Conservation (phyloP, 2,888 invertebrate genomes). For the Spialia ferax region DNA sequence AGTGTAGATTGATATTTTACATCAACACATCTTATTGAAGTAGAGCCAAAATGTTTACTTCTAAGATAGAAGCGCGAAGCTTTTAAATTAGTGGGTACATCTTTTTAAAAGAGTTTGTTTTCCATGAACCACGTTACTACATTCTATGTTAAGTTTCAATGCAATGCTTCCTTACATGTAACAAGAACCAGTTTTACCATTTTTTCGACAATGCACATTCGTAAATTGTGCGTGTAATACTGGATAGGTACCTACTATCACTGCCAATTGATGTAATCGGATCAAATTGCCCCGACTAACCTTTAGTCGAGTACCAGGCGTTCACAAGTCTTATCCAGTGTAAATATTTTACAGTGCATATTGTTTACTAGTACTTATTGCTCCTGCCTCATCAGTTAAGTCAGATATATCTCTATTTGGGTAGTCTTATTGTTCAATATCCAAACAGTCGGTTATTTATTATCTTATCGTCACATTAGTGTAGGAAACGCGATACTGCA, state of each 20-base stretch:
- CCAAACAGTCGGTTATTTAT: slow-evolving; percentile 60
- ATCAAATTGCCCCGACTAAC: slow-evolving; percentile 61
- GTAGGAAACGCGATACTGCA: slow-evolving; percentile 59
- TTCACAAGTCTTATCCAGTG: slow-evolving; percentile 48
- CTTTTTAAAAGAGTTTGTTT: slow-evolving; percentile 1
- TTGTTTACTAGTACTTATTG: slow-evolving; percentile 49
- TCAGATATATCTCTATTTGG: slow-evolving; percentile 60
- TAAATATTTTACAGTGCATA: slow-evolving; percentile 46
- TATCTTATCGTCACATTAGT: slow-evolving; percentile 80
- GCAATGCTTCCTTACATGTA: background rate
- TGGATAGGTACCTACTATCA: slow-evolving; percentile 44
- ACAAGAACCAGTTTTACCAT: background rate
- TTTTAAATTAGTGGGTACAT: no score
- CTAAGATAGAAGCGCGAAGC: no score
- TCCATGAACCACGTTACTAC: no score
- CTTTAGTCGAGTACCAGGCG: slow-evolving; percentile 48
- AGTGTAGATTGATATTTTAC: slow-evolving; percentile 19
- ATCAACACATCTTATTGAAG: slow-evolving; percentile 19
- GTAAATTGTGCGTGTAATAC: slow-evolving; percentile 33
- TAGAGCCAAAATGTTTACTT: slow-evolving; percentile 36
- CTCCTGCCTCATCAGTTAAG: slow-evolving; percentile 54
- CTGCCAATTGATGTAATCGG: slow-evolving; percentile 70
- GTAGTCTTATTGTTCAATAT: slow-evolving; percentile 66
- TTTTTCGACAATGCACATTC: slow-evolving; percentile 17
- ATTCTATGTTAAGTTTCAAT: no score